Evolutionary conservation across 1,140 invertebrate genomes (phyloP).

Genomic region (Daktulosphaira vitifoliae): DNA sequence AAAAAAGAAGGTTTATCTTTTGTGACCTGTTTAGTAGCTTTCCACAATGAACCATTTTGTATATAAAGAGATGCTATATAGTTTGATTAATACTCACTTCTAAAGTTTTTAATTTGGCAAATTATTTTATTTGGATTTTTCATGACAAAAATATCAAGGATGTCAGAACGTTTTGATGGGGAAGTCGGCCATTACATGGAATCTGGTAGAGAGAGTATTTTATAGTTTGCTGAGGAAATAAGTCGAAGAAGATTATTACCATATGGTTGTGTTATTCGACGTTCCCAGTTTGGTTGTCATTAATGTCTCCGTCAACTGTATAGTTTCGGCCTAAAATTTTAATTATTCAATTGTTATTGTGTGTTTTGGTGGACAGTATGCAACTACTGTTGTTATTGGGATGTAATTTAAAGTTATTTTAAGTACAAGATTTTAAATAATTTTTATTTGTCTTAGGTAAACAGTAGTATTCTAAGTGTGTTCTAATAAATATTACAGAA

Average conservation of each 20-base stretch:
- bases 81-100: too few species aligned
- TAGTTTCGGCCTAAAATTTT: neutral
- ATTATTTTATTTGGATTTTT: neutral
- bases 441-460: neutral
- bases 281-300: neutral
- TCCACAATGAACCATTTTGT: too few species aligned
- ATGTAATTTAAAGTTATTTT: neutral
- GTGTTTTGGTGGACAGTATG: neutral
- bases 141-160: neutral
- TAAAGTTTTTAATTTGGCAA: slow-evolving; percentile 4
- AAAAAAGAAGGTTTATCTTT: too few species aligned
- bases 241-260: neutral
- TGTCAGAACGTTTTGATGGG: neutral
- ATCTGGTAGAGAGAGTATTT: neutral
- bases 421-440: neutral
- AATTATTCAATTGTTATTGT: neutral
- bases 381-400: neutral
- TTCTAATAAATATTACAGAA: neutral
- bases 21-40: too few species aligned
- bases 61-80: too few species aligned
- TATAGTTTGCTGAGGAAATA: neutral
- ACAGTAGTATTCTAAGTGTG: neutral
- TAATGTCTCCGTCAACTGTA: neutral
- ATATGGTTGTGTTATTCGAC: neutral
- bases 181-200: neutral